Percentiles rank a stretch among this genome's conserved stretches.
These are phyloP conservation scores for Volucella inflata DNA, from an alignment of 2,888 invertebrate species.

Conservation along the genomic window DNA sequence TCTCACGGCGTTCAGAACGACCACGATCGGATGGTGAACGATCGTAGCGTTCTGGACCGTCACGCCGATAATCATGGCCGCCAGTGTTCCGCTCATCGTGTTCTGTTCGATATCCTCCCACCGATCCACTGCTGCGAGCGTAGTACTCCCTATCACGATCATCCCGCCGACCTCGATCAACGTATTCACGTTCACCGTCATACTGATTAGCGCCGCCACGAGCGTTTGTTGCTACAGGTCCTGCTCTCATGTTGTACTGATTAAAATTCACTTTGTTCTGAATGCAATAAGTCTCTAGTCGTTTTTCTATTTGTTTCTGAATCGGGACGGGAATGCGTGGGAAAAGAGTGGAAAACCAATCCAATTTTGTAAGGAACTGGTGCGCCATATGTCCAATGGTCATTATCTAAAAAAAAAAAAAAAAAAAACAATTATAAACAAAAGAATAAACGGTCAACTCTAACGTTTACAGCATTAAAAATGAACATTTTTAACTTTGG, in stretches of 20 bases:
- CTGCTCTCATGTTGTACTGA: slow-evolving; percentile 77
- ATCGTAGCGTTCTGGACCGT: slow-evolving; percentile 78
- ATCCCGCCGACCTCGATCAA: slow-evolving; percentile 81
- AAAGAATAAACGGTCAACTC: no score
- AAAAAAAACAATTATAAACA: slow-evolving; percentile 4
- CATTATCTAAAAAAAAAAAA: slow-evolving; percentile 86
- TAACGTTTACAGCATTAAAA: slow-evolving; percentile 35
- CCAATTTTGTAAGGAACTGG: slow-evolving; percentile 96
- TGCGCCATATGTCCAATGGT: slow-evolving; percentile 96
- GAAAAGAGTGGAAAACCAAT: slow-evolving; percentile 99
- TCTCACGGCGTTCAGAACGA: slow-evolving; percentile 79
- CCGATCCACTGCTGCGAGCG: slow-evolving; percentile 76
- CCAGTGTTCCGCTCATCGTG: slow-evolving; percentile 80
- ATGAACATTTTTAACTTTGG: slow-evolving; percentile 48
- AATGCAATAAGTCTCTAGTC: slow-evolving; percentile 87
- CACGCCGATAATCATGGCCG: slow-evolving; percentile 65
- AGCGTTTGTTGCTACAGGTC: slow-evolving; percentile 31
- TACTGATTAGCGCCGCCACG: slow-evolving; percentile 75
- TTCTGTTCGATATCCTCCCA: slow-evolving; percentile 79
- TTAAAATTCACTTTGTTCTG: slow-evolving; percentile 82
- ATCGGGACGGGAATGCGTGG: slow-evolving; percentile 99
- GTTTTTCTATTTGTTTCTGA: slow-evolving; percentile 94
- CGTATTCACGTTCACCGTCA: slow-evolving; percentile 78
- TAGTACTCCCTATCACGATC: slow-evolving; percentile 77
- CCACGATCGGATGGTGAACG: slow-evolving; percentile 77